Evolutionary conservation across 2,797 vertebrate genomes (phyloP).

Genomic region (Alca torda): DNA sequence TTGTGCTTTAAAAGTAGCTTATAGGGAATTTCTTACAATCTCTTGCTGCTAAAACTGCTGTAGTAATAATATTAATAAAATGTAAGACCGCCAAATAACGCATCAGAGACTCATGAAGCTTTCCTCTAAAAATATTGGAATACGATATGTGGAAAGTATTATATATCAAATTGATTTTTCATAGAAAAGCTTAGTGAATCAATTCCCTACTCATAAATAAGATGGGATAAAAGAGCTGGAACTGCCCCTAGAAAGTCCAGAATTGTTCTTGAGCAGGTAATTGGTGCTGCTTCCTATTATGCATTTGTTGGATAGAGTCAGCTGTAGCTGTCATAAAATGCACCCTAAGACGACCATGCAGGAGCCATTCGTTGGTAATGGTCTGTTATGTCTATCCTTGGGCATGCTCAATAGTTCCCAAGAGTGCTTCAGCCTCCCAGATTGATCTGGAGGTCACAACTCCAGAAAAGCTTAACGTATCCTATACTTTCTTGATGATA

Average conservation of each 20-base stretch:
- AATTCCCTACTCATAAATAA: not conserved
- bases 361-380: not conserved
- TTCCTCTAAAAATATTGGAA: not conserved
- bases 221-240: not conserved
- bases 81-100: not conserved
- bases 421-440: not conserved
- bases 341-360: not conserved
- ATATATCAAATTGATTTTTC: slow-evolving; percentile 1
- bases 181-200: not conserved
- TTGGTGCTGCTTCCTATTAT: not conserved
- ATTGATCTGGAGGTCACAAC: not conserved
- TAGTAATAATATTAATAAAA: slow-evolving; percentile 6
- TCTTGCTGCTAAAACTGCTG: not conserved
- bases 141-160: not conserved
- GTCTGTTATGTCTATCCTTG: not conserved
- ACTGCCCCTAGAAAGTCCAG: not conserved
- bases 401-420: not conserved
- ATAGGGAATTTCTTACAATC: not conserved
- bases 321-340: not conserved
- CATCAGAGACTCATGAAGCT: not conserved
- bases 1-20: not conserved
- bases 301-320: not conserved
- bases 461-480: not conserved
- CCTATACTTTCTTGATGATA: not conserved
- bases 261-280: not conserved